Evolutionary conservation across 2,113 vertebrate genomes (phyloP), one percentile per base, ranked within the genome.

Genomic region (Upupa epops): DNA sequence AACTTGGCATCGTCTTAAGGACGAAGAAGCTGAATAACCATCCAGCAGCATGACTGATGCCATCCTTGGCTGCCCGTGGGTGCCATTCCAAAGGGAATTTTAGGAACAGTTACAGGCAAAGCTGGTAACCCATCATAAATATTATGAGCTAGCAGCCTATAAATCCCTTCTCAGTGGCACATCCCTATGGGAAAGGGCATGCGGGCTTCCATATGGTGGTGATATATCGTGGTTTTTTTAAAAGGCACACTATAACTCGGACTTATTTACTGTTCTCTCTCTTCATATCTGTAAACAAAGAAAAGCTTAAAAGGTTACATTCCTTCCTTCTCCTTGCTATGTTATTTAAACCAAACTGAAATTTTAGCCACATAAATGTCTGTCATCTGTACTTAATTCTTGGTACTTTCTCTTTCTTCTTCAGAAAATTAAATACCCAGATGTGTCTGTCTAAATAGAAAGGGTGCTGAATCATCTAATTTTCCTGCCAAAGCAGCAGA

Each of bases 221-320:
- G 66, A 86, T 92, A 93, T 31, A 94, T 91, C 92, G 95, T 83
- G 58, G 81, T 81, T 52, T 93, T 94, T 86, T 82, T 82, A 66
- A 71, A 92, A 93, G 81, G 54, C 60, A 59, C 70, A 65, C 63
- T 90, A 34, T 66, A 89, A 78, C 64, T 83, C 5, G 0, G 34
- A 36, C 71, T 93, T 89, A 89, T 94, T 92, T 92, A 89, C 56
- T 89, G 45, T 63, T 94, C 92, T 94, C 48, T 40, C 83, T 68
- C 46, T 75, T 88, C 3, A 0, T 89, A 69, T 96, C 83, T 92
- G 66, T 92, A 97, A 96, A 85, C 91, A 92, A 92, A 81, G 80
- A 75, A 78, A 74, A 92, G 77, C 86, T 91, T 89, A 84, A 95
- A 93, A 95, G 83, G 91, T 96, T 94, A 85, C 83, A 94, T 96